Base-by-base conservation (phyloP, 2,113 vertebrate genomes). In the Nipponia nippon region DNA sequence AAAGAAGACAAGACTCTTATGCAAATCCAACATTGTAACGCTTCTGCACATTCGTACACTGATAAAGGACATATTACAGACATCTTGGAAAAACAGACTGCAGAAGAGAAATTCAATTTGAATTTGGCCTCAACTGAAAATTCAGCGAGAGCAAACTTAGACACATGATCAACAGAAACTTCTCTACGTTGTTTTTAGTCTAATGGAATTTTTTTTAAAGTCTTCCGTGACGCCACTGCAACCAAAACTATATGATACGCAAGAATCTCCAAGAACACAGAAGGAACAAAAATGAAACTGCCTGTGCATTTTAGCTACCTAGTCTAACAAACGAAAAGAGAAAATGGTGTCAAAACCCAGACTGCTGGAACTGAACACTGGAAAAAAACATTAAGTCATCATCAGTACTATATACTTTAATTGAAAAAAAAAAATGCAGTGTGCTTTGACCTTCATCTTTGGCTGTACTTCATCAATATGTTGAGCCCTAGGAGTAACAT, bases 1-100 rank as follows among this genome's bases (percentile, higher is more conserved):
- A 98, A 97, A 86, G 90, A 34, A 95, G 59, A 93, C 79, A 61
- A 61, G 42, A 38, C 18, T 73, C n/a, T 70, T 23, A 56, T 56
- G 46, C 32, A 89, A 79, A 93, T 69, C 20, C n/a, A 76, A 7
- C 19, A 38, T 13, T n/a, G 47, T 29, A 44, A 87, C 22, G 40
- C 19, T 59, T 66, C 56, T 82, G 65, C 40, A 86, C 34, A 26
- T 69, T 77, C 49, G 40, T 9, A 63, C 14, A 27, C 29, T 34
- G 38, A 66, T 32, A 83, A 80, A 77, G 20, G 49, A 80, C 2
- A 4, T 29, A 13, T 7, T 82, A 56, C 7, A 76, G 49, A 61
- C 42, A 90, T 12, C 29, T 58, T 83, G n/a, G 82, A 47, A 93
- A 83, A 87, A 16, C 22, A 73, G 23, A 52, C 50, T 79, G 73